Percentiles rank a stretch among this genome's conserved stretches.
phyloP scores from a whole-genome alignment of 2,888 invertebrate species.

The Gymnosoma rotundatum region DNA sequence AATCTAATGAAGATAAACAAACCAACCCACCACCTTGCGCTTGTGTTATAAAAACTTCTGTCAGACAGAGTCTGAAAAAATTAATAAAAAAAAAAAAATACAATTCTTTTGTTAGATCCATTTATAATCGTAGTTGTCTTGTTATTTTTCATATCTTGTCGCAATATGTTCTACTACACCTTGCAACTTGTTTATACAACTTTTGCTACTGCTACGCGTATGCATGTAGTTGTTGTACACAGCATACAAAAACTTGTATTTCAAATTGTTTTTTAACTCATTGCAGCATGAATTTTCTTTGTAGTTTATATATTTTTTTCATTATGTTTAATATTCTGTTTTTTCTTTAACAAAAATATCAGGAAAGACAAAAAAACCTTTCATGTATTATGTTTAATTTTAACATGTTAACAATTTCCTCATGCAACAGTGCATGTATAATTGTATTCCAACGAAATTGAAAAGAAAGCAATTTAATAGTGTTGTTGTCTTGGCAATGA shows the following conservation, averaged over 20 bases:
- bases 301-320: not conserved
- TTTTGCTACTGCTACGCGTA: not conserved
- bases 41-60: not conserved
- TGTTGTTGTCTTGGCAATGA: not conserved
- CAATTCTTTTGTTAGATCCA: slow-evolving; percentile 45
- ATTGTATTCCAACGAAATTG: not conserved
- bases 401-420: slow-evolving; percentile 65
- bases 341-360: not conserved
- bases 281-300: slow-evolving; percentile 67
- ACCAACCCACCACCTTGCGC: slow-evolving; percentile 15
- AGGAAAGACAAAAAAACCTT: not conserved
- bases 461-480: not conserved
- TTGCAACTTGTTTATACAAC: slow-evolving; percentile 9
- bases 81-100: slow-evolving; percentile 28
- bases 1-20: slow-evolving; percentile 19
- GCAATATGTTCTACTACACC: slow-evolving; percentile 37
- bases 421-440: slow-evolving; percentile 29
- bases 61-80: slow-evolving; percentile 34
- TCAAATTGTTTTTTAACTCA: slow-evolving; percentile 57
- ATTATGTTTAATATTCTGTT: slow-evolving; percentile 37
- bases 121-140: slow-evolving; percentile 15
- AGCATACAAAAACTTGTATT: not conserved
- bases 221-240: not conserved
- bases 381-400: slow-evolving; percentile 53
- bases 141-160: not conserved